These are phyloP conservation scores for Microcebus jonahi DNA, from an alignment of 2,113 vertebrate genomes.

Conservation along the genomic window DNA sequence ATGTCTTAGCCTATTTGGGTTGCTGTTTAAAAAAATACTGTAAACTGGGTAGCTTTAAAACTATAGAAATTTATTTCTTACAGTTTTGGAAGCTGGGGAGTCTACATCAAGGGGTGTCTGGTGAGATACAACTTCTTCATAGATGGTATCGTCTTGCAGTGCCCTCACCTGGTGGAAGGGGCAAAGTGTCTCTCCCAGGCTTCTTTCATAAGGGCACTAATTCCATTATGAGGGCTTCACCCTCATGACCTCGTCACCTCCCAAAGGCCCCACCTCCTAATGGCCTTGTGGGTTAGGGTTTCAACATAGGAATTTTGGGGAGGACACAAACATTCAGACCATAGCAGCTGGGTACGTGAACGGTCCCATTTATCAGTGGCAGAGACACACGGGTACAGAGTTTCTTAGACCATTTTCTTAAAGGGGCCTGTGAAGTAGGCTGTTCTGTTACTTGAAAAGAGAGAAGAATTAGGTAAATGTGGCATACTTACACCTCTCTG, in stretches of 20 bases:
- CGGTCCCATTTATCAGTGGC: background rate
- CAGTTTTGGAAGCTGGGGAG: background rate
- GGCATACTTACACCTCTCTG: background rate
- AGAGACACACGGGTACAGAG: background rate
- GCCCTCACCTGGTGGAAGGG: background rate
- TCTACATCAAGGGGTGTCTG: background rate
- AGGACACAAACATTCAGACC: background rate
- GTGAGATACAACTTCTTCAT: background rate
- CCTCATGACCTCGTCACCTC: background rate
- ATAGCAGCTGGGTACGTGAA: background rate
- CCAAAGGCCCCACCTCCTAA: background rate
- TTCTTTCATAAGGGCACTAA: background rate
- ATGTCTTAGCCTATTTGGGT: background rate
- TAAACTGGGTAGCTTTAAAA: background rate
- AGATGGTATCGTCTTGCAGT: background rate
- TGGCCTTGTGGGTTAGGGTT: background rate
- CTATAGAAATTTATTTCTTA: background rate
- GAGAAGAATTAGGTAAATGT: background rate
- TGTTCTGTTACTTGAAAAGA: background rate
- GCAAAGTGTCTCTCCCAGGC: background rate
- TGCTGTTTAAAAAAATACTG: background rate
- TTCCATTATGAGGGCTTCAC: background rate
- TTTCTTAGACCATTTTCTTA: background rate
- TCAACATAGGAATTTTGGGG: background rate
- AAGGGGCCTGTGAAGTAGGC: background rate